These are phyloP conservation scores for Cheilosia vernalis DNA, from an alignment of 2,888 invertebrate genomes.

Conservation along the genomic window DNA sequence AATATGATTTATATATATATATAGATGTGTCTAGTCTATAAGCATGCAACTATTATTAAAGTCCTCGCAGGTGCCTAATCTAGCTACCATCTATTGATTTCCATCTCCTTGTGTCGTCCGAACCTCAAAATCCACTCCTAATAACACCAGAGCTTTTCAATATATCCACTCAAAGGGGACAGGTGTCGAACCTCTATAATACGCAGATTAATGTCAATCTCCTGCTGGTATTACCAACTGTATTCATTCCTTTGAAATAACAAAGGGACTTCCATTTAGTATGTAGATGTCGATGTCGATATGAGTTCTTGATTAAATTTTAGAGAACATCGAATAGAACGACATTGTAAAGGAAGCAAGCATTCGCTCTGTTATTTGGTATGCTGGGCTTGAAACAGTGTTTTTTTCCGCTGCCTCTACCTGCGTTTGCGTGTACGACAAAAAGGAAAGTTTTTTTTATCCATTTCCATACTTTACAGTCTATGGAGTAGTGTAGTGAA, in stretches of 20 bases:
- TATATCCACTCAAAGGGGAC: neutral
- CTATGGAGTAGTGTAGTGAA: conserved; percentile 5
- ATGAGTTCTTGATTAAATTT: conserved; percentile 66
- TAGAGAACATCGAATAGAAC: conserved; percentile 42
- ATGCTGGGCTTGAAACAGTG: neutral
- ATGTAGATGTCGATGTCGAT: conserved; percentile 38
- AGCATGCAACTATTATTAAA: too few relatives aligned
- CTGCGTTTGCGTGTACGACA: conserved; percentile 5
- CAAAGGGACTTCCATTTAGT: conserved; percentile 36
- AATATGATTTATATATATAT: too few relatives aligned
- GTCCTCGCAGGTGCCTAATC: neutral
- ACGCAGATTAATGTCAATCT: conserved; percentile 24
- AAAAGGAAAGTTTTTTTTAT: conserved; percentile 39
- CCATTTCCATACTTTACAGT: conserved; percentile 47
- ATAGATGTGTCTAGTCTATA: too few relatives aligned
- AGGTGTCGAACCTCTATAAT: neutral
- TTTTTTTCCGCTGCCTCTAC: neutral
- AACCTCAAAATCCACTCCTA: conserved; percentile 8
- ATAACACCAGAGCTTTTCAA: neutral
- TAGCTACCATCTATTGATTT: neutral
- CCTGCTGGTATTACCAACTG: conserved; percentile 3
- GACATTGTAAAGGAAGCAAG: neutral
- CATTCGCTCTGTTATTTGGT: too few relatives aligned
- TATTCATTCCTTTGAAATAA: conserved; percentile 15
- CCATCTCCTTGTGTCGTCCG: neutral